These are phyloP conservation scores for Emys orbicularis DNA, from an alignment of 2,797 vertebrate genomes.

Conservation along the genomic window DNA sequence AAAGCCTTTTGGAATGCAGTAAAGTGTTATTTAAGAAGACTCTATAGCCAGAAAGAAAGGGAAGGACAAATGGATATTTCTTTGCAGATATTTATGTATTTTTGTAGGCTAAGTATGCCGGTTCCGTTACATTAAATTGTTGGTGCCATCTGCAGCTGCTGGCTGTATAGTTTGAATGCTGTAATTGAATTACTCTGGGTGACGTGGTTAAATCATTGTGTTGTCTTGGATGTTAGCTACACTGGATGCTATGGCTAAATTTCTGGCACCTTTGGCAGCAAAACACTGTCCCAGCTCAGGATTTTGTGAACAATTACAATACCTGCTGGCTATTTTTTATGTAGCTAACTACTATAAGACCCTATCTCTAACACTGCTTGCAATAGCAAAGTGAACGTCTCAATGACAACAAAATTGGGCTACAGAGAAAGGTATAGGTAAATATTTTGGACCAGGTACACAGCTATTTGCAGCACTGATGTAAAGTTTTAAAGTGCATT, in stretches of 20 bases:
- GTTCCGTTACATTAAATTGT: neutral
- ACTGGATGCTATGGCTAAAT: neutral
- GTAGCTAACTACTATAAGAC: neutral
- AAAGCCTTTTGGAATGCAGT: neutral
- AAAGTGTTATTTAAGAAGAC: neutral
- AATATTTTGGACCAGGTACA: neutral
- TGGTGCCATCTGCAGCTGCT: neutral
- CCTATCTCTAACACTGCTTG: neutral
- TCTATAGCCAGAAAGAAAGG: neutral
- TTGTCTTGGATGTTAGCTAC: neutral
- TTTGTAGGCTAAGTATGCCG: neutral
- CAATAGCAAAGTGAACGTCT: neutral
- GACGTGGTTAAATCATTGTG: too few species aligned
- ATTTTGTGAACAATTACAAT: neutral
- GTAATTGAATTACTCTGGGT: neutral
- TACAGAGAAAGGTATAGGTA: accelerated
- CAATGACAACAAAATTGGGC: neutral
- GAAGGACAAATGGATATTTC: neutral
- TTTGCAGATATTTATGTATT: neutral
- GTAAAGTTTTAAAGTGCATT: neutral
- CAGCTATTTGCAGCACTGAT: neutral
- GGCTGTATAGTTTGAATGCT: neutral
- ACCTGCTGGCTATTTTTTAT: neutral
- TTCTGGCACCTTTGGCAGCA: neutral
- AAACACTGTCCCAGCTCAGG: neutral